These are phyloP conservation scores for Porites lobata DNA, from an alignment of 92 coral and sea anemone genomes.

Conservation along the genomic window DNA sequence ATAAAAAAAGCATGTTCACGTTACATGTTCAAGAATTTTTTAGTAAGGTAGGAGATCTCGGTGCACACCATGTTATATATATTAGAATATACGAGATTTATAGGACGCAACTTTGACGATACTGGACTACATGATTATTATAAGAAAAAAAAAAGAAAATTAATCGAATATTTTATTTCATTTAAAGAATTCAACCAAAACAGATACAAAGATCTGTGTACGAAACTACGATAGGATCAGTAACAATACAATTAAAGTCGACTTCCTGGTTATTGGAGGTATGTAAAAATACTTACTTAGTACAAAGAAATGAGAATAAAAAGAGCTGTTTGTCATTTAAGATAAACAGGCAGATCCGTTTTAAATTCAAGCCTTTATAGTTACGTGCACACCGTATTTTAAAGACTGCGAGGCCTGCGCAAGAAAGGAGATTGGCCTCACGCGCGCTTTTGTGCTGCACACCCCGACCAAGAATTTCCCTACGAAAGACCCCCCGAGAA, in stretches of 20 bases:
- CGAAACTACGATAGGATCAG: background rate
- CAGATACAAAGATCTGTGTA: background rate
- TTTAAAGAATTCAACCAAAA: background rate
- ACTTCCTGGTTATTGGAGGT: background rate
- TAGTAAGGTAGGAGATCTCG: too few relatives aligned
- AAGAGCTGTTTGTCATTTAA: background rate
- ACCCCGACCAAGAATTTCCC: too few relatives aligned
- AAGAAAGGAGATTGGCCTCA: too few relatives aligned
- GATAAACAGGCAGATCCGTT: too few relatives aligned
- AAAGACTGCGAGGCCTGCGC: too few relatives aligned
- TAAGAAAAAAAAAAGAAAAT: background rate
- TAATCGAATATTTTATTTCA: background rate
- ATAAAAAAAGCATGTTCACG: background rate
- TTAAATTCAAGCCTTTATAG: too few relatives aligned
- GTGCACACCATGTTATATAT: too few relatives aligned
- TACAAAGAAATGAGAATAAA: background rate
- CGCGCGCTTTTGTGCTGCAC: too few relatives aligned
- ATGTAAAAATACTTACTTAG: background rate
- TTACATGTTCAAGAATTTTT: too few relatives aligned
- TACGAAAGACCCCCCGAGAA: too few relatives aligned
- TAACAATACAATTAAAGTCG: background rate
- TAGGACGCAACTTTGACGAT: background rate
- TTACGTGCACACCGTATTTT: too few relatives aligned
- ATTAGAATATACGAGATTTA: too few relatives aligned
- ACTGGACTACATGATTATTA: background rate